Evolutionary conservation across 2,797 vertebrate species (phyloP), one percentile per base, ranked within the genome.

Genomic region (Poecilia picta): DNA sequence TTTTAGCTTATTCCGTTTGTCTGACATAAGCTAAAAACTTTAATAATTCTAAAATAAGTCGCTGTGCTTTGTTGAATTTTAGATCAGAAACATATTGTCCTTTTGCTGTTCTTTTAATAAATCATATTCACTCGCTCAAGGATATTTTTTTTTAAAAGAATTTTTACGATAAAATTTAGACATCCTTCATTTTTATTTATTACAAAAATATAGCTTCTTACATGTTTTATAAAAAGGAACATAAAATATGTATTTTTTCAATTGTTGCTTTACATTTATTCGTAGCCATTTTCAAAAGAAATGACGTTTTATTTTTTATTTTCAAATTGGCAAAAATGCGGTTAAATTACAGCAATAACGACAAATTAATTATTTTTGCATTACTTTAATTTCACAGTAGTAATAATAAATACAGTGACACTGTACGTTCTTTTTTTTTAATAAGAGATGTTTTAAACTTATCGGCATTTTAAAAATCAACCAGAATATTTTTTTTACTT

Each of bases 21-120:
- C 87, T 86, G 79, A 89, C 86, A 84, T 78, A 84, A 91, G 81
- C 88, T 82, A 41, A 75, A 92, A 93, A 94, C 72, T 55, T 55
- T 8, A 64, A 68, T 78, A 75, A 81, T 83, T 77, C 66, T 73
- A 13, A 11, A 12, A 25, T 23, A 88, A 82, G 89, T 89, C 70
- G 49, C 79, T 66, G 74, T 75, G 33, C 74, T 85, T 75, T 85
- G 85, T 74, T 77, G 79, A 75, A 78, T 83, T 74, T 2, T 73
- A 3, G 2, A 81, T 57, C 46, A 41, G 73, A 85, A 74, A 33
- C 20, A 15, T 43, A 36, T 23, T 8, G 28, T 31, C 1, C 0
- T 18, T 79, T 79, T 78, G 23, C 16, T 31, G 12, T 74, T 73
- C 75, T 18, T 39, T 28, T 59, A 70, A 76, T 55, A 76, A 73